phyloP scores from a whole-genome alignment of 2,888 invertebrate genomes.

The Diploptera punctata region DNA sequence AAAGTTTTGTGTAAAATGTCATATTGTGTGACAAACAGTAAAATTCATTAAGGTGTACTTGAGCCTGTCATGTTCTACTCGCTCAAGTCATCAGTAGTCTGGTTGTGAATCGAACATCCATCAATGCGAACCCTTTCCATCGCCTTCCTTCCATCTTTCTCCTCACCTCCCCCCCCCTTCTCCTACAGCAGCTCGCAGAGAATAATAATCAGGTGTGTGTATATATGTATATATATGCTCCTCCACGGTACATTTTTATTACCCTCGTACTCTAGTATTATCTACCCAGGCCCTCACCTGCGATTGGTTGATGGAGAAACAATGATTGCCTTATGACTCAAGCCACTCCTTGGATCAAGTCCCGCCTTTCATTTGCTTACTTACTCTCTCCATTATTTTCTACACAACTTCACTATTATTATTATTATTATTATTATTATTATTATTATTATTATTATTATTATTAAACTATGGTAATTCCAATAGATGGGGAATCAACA shows the following conservation, averaged over 20 bases:
- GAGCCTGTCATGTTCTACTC: slow-evolving; percentile 10
- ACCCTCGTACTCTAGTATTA: slow-evolving; percentile 36
- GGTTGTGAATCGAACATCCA: slow-evolving; percentile 37
- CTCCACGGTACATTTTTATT: slow-evolving; percentile 36
- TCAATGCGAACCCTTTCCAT: slow-evolving; percentile 36
- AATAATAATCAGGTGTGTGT: slow-evolving; percentile 34
- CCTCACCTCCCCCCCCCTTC: not conserved
- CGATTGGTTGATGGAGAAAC: slow-evolving; percentile 34
- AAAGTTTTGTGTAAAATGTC: no score
- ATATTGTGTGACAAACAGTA: no score
- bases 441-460: no score
- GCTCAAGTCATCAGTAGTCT: slow-evolving; percentile 38
- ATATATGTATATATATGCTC: slow-evolving; percentile 25
- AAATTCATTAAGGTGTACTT: no score
- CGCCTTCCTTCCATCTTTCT: slow-evolving; percentile 30
- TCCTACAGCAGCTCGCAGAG: slow-evolving; percentile 9
- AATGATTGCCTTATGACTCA: slow-evolving; percentile 34
- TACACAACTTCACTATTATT: no score
- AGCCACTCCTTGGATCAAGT: slow-evolving; percentile 36
- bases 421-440: no score
- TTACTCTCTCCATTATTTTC: not conserved
- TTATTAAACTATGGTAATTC: no score
- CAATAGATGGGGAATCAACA: no score
- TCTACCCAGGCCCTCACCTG: slow-evolving; percentile 28
- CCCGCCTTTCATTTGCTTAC: slow-evolving; percentile 4